phyloP scores from a whole-genome alignment of 2,888 invertebrate genomes.

The Cheilosia vulpina region DNA sequence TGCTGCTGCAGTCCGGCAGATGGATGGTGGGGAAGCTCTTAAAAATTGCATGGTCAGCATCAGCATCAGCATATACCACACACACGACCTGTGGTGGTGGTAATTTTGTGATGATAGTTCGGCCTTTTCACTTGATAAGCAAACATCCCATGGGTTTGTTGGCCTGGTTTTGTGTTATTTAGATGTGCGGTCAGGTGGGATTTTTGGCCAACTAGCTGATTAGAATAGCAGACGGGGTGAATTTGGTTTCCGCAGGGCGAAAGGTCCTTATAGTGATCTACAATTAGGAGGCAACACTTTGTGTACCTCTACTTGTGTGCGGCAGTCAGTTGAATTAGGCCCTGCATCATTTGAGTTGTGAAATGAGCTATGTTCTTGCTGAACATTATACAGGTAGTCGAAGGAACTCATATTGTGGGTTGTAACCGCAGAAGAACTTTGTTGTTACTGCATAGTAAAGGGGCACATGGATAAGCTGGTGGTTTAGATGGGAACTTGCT shows the following conservation, averaged over 20 bases:
- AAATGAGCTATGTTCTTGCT: too few relatives aligned
- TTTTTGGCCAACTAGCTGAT: slow-evolving; percentile 36
- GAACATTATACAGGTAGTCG: too few relatives aligned
- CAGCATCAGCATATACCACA: slow-evolving; percentile 17
- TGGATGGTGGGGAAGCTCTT: background rate
- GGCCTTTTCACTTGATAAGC: slow-evolving; percentile 18
- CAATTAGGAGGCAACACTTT: background rate
- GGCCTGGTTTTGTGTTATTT: slow-evolving; percentile 25
- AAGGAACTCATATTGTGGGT: too few relatives aligned
- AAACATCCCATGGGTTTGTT: background rate
- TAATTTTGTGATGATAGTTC: slow-evolving; percentile 45
- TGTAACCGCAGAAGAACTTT: too few relatives aligned
- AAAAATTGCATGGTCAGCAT: slow-evolving; percentile 52
- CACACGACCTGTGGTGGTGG: background rate
- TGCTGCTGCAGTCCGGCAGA: slow-evolving; percentile 13
- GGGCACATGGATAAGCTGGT: too few relatives aligned
- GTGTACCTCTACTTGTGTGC: background rate
- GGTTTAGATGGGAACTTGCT: too few relatives aligned
- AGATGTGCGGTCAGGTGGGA: slow-evolving; percentile 39
- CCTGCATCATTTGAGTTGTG: background rate
- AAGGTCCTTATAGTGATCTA: background rate
- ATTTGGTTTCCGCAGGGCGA: background rate
- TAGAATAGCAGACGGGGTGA: slow-evolving; percentile 30
- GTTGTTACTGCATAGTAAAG: too few relatives aligned
- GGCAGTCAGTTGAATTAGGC: background rate